Percentiles rank a stretch among this genome's conserved stretches.
Conservation (phyloP, 2,113 vertebrate species). For the Pteruthius melanotis region DNA sequence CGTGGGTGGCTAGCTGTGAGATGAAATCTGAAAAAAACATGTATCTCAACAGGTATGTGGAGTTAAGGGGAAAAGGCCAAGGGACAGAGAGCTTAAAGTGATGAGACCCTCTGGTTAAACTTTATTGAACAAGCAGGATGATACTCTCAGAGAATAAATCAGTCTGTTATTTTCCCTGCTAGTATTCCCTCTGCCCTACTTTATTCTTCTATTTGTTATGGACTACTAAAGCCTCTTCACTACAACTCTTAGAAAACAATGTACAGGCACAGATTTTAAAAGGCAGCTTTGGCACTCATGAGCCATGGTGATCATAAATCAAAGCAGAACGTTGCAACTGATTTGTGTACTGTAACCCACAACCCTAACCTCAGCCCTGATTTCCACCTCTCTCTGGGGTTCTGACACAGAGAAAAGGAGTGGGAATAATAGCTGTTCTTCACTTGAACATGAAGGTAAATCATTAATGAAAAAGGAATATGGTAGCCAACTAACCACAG, state of each 20-base stretch:
- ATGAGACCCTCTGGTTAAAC: not conserved
- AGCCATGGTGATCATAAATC: not conserved
- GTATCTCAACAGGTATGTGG: not conserved
- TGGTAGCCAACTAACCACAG: not conserved
- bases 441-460: not conserved
- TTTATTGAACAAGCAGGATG: not conserved
- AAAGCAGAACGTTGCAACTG: not conserved
- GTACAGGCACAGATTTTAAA: not conserved
- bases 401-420: not conserved
- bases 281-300: not conserved
- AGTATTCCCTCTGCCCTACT: not conserved
- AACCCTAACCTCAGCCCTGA: not conserved
- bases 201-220: not conserved
- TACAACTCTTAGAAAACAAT: not conserved
- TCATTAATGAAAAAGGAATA: not conserved
- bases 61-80: not conserved
- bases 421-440: not conserved
- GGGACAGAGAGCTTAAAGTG: not conserved
- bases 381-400: not conserved
- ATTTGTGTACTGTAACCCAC: not conserved
- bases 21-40: not conserved
- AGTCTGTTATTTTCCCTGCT: not conserved
- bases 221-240: not conserved
- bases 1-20: not conserved
- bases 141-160: not conserved